Percentiles rank a stretch among this genome's conserved stretches.
phyloP scores from a whole-genome alignment of 2,797 vertebrate species.

The Hemitrygon akajei region DNA sequence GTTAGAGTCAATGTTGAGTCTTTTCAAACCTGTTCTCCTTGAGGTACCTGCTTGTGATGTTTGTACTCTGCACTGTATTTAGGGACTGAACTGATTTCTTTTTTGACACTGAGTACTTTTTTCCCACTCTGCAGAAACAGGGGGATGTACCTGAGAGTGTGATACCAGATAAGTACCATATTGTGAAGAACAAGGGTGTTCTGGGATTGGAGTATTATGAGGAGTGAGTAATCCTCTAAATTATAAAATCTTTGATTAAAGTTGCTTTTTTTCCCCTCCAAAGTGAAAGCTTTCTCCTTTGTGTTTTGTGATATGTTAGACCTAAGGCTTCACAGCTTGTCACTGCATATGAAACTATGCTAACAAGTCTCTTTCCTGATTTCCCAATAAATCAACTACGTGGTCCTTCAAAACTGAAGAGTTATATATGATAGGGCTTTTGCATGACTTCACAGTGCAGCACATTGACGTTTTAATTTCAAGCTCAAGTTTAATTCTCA shows the following conservation, averaged over 20 bases:
- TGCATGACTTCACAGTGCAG: neutral
- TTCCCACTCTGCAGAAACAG: constrained; percentile 48
- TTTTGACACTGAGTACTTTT: neutral
- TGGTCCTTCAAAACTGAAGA: neutral
- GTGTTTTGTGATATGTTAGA: neutral
- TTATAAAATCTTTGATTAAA: neutral
- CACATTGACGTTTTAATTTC: neutral
- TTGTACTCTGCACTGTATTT: neutral
- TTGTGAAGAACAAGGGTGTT: constrained; percentile 74
- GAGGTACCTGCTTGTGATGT: neutral
- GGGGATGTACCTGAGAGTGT: constrained; percentile 56
- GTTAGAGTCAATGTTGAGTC: no score
- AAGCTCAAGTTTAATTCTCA: no score
- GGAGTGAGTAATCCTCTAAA: constrained; percentile 63
- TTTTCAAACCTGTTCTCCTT: no score
- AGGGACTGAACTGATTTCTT: neutral
- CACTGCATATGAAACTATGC: neutral
- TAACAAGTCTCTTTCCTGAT: neutral
- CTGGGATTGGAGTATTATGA: constrained; percentile 69
- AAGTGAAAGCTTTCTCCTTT: neutral
- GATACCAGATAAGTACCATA: constrained; percentile 77
- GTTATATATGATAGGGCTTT: neutral
- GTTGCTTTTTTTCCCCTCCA: neutral
- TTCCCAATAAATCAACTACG: neutral
- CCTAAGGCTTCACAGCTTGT: neutral